Evolutionary conservation across 2,113 vertebrate genomes (phyloP).

Genomic region (Cettia cetti): DNA sequence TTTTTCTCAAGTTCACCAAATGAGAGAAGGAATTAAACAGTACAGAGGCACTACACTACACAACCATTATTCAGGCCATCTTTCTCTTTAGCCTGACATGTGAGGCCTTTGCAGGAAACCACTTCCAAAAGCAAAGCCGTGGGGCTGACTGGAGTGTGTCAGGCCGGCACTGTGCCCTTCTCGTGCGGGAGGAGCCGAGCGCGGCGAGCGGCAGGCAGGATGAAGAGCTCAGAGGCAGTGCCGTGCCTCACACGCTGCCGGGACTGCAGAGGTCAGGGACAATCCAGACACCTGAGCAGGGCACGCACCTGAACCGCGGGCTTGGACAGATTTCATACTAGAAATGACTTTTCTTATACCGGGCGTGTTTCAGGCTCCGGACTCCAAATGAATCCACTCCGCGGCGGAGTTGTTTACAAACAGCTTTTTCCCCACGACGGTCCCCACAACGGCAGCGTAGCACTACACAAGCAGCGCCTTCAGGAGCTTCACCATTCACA

Average conservation of each 20-base stretch:
- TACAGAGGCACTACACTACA: not conserved
- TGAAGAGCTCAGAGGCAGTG: not conserved
- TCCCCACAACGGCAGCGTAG: not conserved
- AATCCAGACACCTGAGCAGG: not conserved
- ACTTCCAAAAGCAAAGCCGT: not conserved
- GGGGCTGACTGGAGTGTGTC: not conserved
- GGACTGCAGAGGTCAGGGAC: not conserved
- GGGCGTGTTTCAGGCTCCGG: not conserved
- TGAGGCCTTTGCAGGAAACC: not conserved
- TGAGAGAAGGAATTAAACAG: not conserved
- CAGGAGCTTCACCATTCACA: not conserved
- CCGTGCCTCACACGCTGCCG: not conserved
- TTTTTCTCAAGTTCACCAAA: not conserved
- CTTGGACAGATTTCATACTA: not conserved
- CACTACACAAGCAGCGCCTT: not conserved
- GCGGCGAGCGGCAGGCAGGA: not conserved
- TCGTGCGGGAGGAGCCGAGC: not conserved
- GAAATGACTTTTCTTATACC: not conserved
- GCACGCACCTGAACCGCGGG: fast-evolving
- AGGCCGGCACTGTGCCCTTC: not conserved
- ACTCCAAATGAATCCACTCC: not conserved
- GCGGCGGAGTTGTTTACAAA: not conserved
- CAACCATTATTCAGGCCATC: not conserved
- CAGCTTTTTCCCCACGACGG: not conserved
- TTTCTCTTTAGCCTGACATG: not conserved